Conservation (phyloP, 2,113 vertebrate species). For the Poeciliopsis retropinna region DNA sequence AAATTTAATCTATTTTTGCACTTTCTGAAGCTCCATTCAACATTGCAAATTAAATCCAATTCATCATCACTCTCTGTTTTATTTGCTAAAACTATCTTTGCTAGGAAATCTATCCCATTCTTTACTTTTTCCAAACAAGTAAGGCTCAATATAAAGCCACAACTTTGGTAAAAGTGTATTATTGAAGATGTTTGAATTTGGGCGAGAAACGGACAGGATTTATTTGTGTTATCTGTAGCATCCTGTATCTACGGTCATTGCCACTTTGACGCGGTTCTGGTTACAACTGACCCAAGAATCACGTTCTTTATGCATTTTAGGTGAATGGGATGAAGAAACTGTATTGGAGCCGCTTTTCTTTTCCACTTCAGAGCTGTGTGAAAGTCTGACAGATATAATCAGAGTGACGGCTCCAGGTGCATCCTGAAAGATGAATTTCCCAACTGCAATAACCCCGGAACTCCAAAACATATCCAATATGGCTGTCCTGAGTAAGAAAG, state of each 20-base stretch:
- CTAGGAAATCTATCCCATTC: no score
- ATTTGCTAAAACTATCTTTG: no score
- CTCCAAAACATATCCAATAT: background rate
- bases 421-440: no score
- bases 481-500: background rate
- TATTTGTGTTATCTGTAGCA: background rate
- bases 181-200: background rate
- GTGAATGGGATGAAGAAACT: no score
- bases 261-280: background rate
- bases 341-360: background rate
- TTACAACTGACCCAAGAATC: background rate
- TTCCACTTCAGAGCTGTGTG: background rate
- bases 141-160: no score
- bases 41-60: no score
- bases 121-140: no score
- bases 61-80: no score
- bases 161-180: no score
- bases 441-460: background rate
- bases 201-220: background rate
- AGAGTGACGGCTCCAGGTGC: background rate
- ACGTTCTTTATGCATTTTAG: background rate
- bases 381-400: background rate
- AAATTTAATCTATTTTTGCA: no score
- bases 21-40: no score
- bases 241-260: background rate